A percentile compares a stretch with the other conserved stretches of the same genome.
phyloP scores from a whole-genome alignment of 1,140 invertebrate genomes.

The Stegodyphus dumicola region DNA sequence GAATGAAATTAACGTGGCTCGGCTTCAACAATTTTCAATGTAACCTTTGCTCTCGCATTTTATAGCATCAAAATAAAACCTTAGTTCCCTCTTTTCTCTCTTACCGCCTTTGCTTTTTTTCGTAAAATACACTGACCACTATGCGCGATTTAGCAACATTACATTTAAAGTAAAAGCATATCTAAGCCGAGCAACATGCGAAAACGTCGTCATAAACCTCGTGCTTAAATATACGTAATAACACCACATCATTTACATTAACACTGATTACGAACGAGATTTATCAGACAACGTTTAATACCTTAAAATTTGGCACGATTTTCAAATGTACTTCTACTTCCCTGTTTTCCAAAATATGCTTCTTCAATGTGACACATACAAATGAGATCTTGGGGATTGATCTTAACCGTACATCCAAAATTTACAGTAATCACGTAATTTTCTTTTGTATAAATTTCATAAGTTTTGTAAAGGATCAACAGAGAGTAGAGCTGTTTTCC shows the following conservation, averaged over 20 bases:
- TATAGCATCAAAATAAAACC: no score
- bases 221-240: neutral
- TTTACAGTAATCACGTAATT: no score
- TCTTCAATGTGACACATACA: neutral
- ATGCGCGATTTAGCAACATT: no score
- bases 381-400: conserved; percentile 3
- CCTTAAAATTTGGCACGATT: neutral
- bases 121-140: no score
- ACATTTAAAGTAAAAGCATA: no score
- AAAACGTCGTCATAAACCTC: neutral
- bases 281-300: neutral
- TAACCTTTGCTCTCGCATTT: no score
- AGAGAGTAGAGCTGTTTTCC: no score
- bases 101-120: no score
- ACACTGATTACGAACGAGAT: neutral
- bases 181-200: neutral
- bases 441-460: no score
- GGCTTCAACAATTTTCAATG: neutral
- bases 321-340: neutral
- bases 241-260: neutral
- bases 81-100: no score
- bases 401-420: neutral
- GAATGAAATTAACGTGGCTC: neutral
- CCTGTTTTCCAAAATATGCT: neutral
- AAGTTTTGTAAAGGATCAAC: no score